Evolutionary conservation across 2,797 vertebrate species (phyloP).

Genomic region (Pyrrhura leucotis): DNA sequence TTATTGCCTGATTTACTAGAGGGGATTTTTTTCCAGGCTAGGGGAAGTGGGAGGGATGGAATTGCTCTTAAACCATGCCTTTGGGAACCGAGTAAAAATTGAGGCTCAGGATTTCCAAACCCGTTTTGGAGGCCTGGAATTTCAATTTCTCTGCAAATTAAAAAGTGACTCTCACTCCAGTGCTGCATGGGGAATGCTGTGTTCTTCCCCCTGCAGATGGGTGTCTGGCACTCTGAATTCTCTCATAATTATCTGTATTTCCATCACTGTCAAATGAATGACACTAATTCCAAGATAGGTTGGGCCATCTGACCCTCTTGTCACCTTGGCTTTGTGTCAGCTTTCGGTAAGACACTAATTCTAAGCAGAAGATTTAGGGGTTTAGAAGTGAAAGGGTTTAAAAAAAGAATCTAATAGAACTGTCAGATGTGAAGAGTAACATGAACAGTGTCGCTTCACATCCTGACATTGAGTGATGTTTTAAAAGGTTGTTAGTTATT

Average conservation of each 20-base stretch:
- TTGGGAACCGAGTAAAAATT: neutral
- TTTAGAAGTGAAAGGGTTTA: neutral
- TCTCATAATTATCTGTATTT: slow-evolving; percentile 6
- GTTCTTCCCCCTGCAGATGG: neutral
- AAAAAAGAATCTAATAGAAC: neutral
- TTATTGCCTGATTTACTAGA: neutral
- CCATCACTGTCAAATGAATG: neutral
- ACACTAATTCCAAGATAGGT: neutral
- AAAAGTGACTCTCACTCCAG: neutral
- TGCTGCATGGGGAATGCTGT: neutral
- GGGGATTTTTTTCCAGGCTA: neutral
- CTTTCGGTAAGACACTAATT: slow-evolving; percentile 1
- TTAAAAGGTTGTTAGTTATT: slow-evolving; percentile 1
- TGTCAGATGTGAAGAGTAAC: neutral
- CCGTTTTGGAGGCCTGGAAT: neutral
- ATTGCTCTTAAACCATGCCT: neutral
- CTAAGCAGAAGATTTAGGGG: neutral
- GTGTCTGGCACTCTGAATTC: neutral
- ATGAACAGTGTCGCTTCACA: neutral
- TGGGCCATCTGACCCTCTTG: slow-evolving; percentile 22
- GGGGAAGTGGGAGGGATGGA: neutral
- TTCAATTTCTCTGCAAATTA: neutral
- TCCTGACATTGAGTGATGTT: neutral
- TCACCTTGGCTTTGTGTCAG: neutral
- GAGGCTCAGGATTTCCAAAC: neutral